These are phyloP conservation scores for Argya squamiceps DNA, from an alignment of 2,797 vertebrate species.

Conservation along the genomic window DNA sequence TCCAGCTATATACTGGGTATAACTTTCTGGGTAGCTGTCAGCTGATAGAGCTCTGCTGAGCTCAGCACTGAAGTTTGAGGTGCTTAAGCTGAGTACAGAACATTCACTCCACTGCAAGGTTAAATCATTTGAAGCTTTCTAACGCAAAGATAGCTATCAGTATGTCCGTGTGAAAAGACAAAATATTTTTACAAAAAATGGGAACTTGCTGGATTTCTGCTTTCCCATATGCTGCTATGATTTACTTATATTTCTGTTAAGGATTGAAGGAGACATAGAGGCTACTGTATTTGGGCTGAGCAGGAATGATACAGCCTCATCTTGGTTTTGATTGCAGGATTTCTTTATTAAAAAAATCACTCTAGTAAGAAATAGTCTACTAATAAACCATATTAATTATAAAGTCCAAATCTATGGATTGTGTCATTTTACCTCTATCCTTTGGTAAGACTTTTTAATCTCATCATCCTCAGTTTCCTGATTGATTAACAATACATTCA, in stretches of 20 bases:
- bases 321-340: not conserved
- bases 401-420: not conserved
- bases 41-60: not conserved
- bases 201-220: not conserved
- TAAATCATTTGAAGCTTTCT: not conserved
- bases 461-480: not conserved
- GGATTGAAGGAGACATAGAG: not conserved
- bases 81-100: not conserved
- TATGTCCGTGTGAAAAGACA: not conserved
- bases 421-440: not conserved
- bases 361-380: not conserved
- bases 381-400: not conserved
- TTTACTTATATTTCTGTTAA: not conserved
- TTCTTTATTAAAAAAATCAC: not conserved
- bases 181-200: not conserved
- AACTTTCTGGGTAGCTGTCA: not conserved
- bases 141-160: not conserved
- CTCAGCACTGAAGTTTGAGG: not conserved
- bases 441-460: not conserved
- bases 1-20: not conserved
- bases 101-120: not conserved
- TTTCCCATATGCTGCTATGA: not conserved
- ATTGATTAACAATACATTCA: not conserved
- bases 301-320: not conserved
- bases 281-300: not conserved